Evolutionary conservation across 2,113 vertebrate genomes (phyloP).

Genomic region (Saccopteryx leptura): DNA sequence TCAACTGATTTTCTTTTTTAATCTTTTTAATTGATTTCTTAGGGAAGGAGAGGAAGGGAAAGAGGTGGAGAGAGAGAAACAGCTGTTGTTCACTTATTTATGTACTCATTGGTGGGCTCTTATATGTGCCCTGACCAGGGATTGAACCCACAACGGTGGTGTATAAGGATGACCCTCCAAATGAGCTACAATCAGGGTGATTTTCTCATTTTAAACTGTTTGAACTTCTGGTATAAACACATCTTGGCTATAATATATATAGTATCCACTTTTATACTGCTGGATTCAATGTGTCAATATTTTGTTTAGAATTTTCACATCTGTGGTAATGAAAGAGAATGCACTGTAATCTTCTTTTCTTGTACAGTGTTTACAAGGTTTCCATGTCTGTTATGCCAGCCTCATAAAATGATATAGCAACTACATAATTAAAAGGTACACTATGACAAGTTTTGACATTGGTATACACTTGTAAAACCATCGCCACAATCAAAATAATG

Average conservation of each 20-base stretch:
- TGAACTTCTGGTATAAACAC: not conserved
- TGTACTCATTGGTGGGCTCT: no score
- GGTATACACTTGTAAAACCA: not conserved
- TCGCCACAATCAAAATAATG: not conserved
- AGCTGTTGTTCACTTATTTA: no score
- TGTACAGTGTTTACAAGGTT: not conserved
- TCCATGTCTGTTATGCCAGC: not conserved
- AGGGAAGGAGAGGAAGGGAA: no score
- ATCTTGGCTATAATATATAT: not conserved
- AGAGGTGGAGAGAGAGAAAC: no score
- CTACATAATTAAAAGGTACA: not conserved
- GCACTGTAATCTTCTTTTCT: not conserved
- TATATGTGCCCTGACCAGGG: no score
- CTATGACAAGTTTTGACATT: not conserved
- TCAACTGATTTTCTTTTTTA: not conserved
- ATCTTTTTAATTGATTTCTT: no score
- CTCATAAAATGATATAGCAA: conserved; percentile 34
- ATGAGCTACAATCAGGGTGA: not conserved
- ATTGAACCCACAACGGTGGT: no score
- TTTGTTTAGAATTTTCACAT: conserved; percentile 13
- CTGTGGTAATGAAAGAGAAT: not conserved
- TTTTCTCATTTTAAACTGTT: conserved; percentile 25
- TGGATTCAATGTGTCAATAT: not conserved
- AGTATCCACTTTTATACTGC: not conserved
- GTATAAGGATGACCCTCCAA: no score